Percentiles rank a stretch among this genome's conserved stretches.
Evolutionary conservation across 2,888 invertebrate species (phyloP).

Genomic region (Torymus aiolomorphi): DNA sequence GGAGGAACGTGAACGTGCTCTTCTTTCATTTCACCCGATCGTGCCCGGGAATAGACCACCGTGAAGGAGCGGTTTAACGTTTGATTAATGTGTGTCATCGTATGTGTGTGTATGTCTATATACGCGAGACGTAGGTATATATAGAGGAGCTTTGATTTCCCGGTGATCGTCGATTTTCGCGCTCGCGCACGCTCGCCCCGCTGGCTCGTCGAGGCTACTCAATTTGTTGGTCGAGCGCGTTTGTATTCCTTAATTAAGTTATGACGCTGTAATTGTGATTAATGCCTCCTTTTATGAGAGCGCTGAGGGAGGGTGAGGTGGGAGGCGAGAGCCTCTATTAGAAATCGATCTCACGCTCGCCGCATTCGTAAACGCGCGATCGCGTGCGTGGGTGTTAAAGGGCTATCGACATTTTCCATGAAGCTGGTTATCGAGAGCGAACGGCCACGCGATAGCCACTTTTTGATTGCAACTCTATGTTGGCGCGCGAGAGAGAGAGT

Average conservation of each 20-base stretch:
- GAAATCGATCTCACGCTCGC: slow-evolving; percentile 41
- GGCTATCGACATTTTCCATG: slow-evolving; percentile 18
- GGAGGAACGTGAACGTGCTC: neutral
- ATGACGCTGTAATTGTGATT: slow-evolving; percentile 49
- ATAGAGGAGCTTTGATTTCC: slow-evolving; percentile 8
- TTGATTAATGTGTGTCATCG: slow-evolving; percentile 34
- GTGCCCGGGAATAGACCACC: too few species aligned
- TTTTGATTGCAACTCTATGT: too few species aligned
- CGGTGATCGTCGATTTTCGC: neutral
- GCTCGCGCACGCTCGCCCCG: neutral
- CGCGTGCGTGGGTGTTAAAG: neutral
- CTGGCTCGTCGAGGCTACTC: slow-evolving; percentile 15
- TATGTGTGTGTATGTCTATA: neutral
- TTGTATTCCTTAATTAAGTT: slow-evolving; percentile 51
- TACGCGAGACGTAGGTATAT: neutral
- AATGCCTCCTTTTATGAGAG: slow-evolving; percentile 42
- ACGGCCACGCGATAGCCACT: too few species aligned
- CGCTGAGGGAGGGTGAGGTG: too few species aligned
- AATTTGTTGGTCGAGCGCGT: slow-evolving; percentile 53
- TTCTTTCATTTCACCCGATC: neutral
- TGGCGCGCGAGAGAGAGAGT: too few species aligned
- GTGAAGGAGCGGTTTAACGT: slow-evolving; percentile 14
- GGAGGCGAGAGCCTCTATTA: slow-evolving; percentile 5
- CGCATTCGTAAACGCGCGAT: neutral
- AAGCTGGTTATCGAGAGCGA: neutral